Conservation (phyloP, 2,113 vertebrate species). For the Kryptolebias marmoratus region DNA sequence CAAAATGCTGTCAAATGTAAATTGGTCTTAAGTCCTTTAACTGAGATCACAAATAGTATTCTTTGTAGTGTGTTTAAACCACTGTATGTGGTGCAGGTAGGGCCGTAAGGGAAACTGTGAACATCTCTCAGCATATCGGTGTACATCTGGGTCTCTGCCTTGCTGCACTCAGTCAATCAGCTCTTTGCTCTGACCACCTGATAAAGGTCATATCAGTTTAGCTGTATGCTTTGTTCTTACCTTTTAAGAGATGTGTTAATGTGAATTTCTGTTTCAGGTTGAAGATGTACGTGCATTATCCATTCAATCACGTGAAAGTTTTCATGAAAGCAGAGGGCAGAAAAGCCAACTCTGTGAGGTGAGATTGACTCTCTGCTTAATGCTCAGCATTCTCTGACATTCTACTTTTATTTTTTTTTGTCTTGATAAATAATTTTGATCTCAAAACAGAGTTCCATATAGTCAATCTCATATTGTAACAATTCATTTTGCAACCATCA, state of each 20-base stretch:
- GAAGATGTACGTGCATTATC: constrained; percentile 83
- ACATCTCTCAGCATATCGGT: constrained; percentile 22
- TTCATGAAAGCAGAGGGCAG: constrained; percentile 92
- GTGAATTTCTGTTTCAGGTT: constrained; percentile 82
- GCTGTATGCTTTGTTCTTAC: constrained; percentile 6
- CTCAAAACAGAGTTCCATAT: not conserved
- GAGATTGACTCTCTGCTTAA: constrained; percentile 35
- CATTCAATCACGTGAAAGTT: constrained; percentile 81
- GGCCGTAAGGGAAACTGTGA: constrained; percentile 13
- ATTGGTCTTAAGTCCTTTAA: not conserved
- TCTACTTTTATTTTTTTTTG: not conserved
- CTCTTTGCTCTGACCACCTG: constrained; percentile 23
- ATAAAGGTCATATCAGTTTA: not conserved
- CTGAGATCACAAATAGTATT: not conserved
- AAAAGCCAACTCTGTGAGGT: constrained; percentile 85
- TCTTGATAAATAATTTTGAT: not conserved
- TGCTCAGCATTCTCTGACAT: not conserved
- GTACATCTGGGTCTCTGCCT: constrained; percentile 12
- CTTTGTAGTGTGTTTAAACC: too few species aligned
- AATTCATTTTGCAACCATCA: too few species aligned
- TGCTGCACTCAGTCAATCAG: constrained; percentile 20
- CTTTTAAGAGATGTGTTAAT: constrained; percentile 8
- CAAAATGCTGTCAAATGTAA: not conserved
- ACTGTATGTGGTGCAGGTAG: too few species aligned
- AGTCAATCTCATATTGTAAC: not conserved